Evolutionary conservation across 2,888 invertebrate genomes (phyloP).

Genomic region (Epistrophe eligans): DNA sequence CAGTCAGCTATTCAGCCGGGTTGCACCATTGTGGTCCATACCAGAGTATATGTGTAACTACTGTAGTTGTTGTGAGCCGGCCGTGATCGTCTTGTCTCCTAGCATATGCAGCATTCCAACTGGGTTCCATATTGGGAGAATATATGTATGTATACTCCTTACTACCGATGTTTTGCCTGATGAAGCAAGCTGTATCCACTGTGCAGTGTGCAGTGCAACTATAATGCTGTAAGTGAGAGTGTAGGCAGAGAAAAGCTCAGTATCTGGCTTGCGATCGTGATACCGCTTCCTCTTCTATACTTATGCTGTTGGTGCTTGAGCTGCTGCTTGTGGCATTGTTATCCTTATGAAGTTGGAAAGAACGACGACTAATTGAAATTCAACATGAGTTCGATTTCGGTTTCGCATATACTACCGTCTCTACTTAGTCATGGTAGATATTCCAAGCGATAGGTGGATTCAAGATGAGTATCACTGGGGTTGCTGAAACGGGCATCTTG

Average conservation of each 20-base stretch:
- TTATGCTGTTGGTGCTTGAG: constrained; percentile 6
- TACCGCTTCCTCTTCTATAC: constrained; percentile 55
- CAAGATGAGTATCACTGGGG: constrained; percentile 72
- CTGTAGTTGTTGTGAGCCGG: constrained; percentile 47
- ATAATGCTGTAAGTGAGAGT: constrained; percentile 52
- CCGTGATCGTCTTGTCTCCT: constrained; percentile 68
- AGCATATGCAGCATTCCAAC: constrained; percentile 69
- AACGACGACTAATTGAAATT: constrained; percentile 79
- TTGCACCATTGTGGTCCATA: constrained; percentile 59
- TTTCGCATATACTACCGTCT: constrained; percentile 72
- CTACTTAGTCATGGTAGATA: constrained; percentile 76
- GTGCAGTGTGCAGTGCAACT: constrained; percentile 33
- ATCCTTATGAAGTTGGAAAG: constrained; percentile 73
- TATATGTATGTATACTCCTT: constrained; percentile 53
- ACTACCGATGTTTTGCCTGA: not conserved
- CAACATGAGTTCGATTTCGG: constrained; percentile 77
- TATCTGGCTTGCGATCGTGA: constrained; percentile 67
- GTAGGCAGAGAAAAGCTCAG: constrained; percentile 69
- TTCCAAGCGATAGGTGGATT: constrained; percentile 71
- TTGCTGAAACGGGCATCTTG: constrained; percentile 70
- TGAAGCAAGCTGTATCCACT: constrained; percentile 27
- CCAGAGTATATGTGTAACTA: constrained; percentile 61
- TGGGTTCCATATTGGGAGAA: constrained; percentile 72
- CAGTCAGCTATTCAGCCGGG: constrained; percentile 30
- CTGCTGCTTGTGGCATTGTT: constrained; percentile 30